phyloP scores from a whole-genome alignment of 2,797 vertebrate genomes.

The Sebastes hubbsi region DNA sequence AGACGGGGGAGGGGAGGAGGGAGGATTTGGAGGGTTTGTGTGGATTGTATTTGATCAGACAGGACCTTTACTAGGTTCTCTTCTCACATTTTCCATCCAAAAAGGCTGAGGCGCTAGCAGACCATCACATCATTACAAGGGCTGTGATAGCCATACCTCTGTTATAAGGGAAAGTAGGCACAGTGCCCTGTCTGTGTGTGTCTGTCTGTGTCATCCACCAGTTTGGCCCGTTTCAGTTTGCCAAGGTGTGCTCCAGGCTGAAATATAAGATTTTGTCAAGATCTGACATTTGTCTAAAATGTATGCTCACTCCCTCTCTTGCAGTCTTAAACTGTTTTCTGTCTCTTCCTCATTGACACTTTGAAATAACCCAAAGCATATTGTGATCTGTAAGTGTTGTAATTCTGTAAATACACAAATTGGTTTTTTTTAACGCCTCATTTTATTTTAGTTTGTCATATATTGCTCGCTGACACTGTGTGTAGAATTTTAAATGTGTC shows the following conservation, averaged over 20 bases:
- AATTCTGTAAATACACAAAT: not conserved
- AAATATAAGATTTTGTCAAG: constrained; percentile 32
- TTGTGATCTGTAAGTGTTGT: not conserved
- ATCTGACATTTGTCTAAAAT: constrained; percentile 28
- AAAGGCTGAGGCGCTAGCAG: constrained; percentile 73
- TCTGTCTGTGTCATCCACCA: constrained; percentile 32
- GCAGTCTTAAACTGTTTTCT: not conserved
- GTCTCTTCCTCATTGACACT: not conserved
- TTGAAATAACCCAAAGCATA: not conserved
- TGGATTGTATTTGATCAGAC: constrained; percentile 65
- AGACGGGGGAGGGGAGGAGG: not conserved
- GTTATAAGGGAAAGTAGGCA: constrained; percentile 72
- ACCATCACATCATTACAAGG: constrained; percentile 83
- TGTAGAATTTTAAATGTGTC: not conserved
- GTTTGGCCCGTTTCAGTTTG: constrained; percentile 24
- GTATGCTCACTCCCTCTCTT: not conserved
- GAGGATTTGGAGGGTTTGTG: constrained; percentile 42
- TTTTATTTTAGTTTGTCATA: not conserved
- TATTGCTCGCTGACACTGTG: not conserved
- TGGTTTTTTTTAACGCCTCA: not conserved
- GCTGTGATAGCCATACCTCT: constrained; percentile 70
- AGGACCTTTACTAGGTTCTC: constrained; percentile 62
- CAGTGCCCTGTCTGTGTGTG: constrained; percentile 23
- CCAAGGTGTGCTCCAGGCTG: constrained; percentile 16
- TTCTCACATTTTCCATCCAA: constrained; percentile 76